Evolutionary conservation across 2,797 vertebrate species (phyloP).

Genomic region (Aphelocoma californica): DNA sequence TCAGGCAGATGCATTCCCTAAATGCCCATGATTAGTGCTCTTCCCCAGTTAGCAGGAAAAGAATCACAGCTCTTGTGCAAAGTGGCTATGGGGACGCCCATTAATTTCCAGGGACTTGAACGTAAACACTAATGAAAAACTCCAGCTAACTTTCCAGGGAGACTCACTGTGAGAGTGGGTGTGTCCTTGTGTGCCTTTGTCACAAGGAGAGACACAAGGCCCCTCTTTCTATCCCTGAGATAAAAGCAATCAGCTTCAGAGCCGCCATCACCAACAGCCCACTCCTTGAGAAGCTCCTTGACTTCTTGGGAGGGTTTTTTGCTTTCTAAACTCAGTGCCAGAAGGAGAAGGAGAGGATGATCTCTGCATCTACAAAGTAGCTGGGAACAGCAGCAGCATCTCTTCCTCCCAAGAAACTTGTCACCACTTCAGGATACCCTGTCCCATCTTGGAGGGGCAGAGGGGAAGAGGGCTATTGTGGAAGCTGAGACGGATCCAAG

Average conservation of each 20-base stretch:
- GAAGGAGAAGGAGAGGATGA: neutral
- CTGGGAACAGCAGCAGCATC: neutral
- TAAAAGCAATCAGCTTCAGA: neutral
- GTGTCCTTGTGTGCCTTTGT: neutral
- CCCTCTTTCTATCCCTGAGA: neutral
- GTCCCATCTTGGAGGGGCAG: neutral
- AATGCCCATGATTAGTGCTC: constrained; percentile 32
- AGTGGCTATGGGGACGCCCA: neutral
- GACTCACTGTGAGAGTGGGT: accelerated
- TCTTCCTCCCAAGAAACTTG: neutral
- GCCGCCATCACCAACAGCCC: neutral
- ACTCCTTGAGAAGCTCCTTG: neutral
- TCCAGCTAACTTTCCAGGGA: neutral
- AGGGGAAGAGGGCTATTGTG: neutral
- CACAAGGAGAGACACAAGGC: neutral
- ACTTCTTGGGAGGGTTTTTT: neutral
- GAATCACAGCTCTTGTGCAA: constrained; percentile 15
- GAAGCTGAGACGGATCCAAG: neutral
- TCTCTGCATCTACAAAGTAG: neutral
- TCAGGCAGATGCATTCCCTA: neutral
- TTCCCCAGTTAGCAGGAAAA: neutral
- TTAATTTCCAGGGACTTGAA: constrained; percentile 29
- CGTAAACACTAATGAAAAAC: constrained; percentile 35
- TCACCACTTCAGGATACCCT: neutral
- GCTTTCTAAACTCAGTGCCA: neutral